Evolutionary conservation across 2,888 invertebrate species (phyloP).

Genomic region (Sicus ferrugineus): DNA sequence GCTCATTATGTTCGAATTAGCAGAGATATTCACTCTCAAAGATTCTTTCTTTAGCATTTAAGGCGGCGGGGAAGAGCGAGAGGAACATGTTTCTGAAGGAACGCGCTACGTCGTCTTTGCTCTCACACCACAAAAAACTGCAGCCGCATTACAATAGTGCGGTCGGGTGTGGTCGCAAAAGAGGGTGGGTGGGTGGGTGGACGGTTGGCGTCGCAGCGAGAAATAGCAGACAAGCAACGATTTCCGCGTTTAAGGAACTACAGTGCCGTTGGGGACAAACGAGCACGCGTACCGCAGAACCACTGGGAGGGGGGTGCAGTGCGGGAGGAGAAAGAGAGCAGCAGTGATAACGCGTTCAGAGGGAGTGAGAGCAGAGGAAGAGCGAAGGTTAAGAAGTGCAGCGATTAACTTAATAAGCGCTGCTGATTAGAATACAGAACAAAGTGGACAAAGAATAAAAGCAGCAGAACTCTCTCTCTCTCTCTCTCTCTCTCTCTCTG

Average conservation of each 20-base stretch:
- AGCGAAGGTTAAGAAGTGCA: slow-evolving; percentile 15
- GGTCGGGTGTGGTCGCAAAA: too few relatives aligned
- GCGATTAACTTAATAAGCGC: slow-evolving; percentile 27
- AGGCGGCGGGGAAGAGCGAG: too few relatives aligned
- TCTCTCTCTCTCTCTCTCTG: too few relatives aligned
- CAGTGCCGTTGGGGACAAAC: not conserved
- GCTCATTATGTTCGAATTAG: too few relatives aligned
- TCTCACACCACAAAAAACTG: too few relatives aligned
- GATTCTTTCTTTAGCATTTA: too few relatives aligned
- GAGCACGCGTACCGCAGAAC: not conserved
- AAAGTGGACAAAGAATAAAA: slow-evolving; percentile 30
- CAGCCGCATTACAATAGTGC: too few relatives aligned
- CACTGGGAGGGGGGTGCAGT: not conserved
- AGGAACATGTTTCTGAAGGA: too few relatives aligned
- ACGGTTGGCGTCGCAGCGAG: not conserved
- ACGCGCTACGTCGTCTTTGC: too few relatives aligned
- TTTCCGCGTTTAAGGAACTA: slow-evolving; percentile 14
- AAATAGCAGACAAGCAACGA: not conserved
- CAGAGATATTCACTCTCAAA: too few relatives aligned
- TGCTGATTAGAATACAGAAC: slow-evolving; percentile 24
- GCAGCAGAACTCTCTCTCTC: too few relatives aligned
- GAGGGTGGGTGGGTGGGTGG: too few relatives aligned
- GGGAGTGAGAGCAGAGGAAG: not conserved
- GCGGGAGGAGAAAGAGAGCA: slow-evolving; percentile 1
- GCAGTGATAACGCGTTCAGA: not conserved